A percentile compares a stretch with the other conserved stretches of the same genome.
Evolutionary conservation across 2,888 invertebrate genomes (phyloP).

Genomic region (Chrysolina oricalcia): DNA sequence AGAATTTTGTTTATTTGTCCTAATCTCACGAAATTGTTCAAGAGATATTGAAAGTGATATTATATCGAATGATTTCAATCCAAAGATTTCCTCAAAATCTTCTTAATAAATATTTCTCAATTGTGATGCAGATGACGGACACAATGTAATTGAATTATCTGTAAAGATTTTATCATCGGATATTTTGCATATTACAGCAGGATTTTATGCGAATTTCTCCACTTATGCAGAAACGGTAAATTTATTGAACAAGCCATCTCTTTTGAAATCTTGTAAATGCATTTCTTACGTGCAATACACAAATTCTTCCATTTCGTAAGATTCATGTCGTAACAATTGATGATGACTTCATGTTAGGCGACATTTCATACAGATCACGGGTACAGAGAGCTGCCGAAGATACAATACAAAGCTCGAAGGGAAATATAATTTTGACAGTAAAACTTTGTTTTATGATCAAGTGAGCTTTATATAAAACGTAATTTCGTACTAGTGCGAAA

Average conservation of each 20-base stretch:
- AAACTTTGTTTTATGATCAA: too few relatives aligned
- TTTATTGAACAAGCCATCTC: neutral
- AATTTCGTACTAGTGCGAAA: too few relatives aligned
- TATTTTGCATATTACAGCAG: neutral
- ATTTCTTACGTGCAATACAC: neutral
- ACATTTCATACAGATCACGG: neutral
- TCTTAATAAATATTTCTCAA: neutral
- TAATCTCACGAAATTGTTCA: too few relatives aligned
- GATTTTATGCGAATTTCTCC: conserved; percentile 19
- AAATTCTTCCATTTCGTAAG: neutral
- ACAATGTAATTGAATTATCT: neutral
- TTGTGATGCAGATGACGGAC: neutral
- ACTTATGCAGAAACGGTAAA: conserved; percentile 10
- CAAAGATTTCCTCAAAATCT: too few relatives aligned
- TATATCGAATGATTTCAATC: too few relatives aligned
- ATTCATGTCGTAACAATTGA: neutral
- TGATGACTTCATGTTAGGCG: neutral
- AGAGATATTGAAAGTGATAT: too few relatives aligned
- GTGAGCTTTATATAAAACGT: too few relatives aligned
- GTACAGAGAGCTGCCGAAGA: neutral
- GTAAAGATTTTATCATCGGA: conserved; percentile 7
- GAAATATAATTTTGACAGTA: too few relatives aligned
- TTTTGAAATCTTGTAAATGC: conserved; percentile 14
- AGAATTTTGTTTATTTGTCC: too few relatives aligned
- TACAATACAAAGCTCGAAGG: too few relatives aligned